A percentile compares a stretch with the other conserved stretches of the same genome.
Evolutionary conservation across 2,888 invertebrate genomes (phyloP).

Genomic region (Lymantria monacha): DNA sequence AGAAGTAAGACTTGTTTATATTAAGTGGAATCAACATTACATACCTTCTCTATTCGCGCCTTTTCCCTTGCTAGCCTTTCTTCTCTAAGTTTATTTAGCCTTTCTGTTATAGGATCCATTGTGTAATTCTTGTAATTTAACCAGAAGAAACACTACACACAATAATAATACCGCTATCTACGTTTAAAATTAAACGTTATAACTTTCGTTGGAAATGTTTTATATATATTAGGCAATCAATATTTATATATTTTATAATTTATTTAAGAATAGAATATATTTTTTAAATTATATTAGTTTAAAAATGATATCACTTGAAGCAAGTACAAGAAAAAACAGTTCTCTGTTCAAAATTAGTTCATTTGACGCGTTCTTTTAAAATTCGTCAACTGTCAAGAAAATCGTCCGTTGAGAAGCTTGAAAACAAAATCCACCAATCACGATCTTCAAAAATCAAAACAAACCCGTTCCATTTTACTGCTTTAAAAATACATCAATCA

Average conservation of each 20-base stretch:
- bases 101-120: background rate
- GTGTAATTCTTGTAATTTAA: background rate
- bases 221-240: no score
- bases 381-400: background rate
- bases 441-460: background rate
- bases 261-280: no score
- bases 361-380: background rate
- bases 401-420: background rate
- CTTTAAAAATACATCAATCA: no score
- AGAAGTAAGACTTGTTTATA: no score
- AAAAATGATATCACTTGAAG: background rate
- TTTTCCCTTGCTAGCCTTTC: constrained; percentile 65
- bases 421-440: background rate
- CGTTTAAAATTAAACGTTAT: no score
- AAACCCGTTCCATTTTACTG: background rate
- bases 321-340: background rate
- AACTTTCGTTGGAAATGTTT: no score
- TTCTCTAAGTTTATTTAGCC: constrained; percentile 50
- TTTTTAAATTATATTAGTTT: background rate
- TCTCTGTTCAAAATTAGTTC: background rate
- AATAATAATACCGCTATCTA: no score
- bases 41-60: constrained; percentile 68
- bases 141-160: background rate
- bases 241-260: no score
- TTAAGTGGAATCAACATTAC: background rate